These are phyloP conservation scores for Porites australiensis DNA, from an alignment of 64 coral and sea anemone species.

Conservation along the genomic window DNA sequence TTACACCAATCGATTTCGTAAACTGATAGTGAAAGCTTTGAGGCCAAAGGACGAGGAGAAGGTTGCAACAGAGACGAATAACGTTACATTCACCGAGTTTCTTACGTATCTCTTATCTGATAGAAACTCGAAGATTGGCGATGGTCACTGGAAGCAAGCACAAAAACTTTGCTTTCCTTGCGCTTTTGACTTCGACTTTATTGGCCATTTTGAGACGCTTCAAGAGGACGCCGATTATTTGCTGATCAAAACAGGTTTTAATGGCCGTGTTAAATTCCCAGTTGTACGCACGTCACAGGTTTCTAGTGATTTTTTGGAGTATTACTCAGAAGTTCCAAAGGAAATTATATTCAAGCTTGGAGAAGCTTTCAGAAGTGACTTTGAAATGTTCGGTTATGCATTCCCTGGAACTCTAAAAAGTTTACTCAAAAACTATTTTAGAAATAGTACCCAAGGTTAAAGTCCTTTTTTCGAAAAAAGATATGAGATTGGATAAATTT, in stretches of 20 bases:
- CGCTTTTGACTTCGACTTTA: constrained; percentile 40
- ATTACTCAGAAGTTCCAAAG: constrained; percentile 6
- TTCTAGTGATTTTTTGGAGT: not conserved
- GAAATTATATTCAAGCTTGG: constrained; percentile 17
- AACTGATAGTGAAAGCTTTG: constrained; percentile 12
- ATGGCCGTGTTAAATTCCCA: constrained; percentile 37
- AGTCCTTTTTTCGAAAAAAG: no score
- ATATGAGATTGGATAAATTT: no score
- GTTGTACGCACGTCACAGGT: not conserved
- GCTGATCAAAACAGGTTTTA: constrained; percentile 26
- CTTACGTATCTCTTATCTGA: not conserved
- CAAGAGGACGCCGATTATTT: constrained; percentile 3
- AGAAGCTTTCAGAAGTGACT: constrained; percentile 37
- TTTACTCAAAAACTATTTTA: constrained; percentile 2
- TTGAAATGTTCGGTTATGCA: constrained; percentile 48
- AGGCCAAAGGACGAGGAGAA: not conserved
- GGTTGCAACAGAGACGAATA: not conserved
- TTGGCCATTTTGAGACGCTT: constrained; percentile 48
- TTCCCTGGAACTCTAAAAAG: constrained; percentile 26
- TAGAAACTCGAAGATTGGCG: not conserved
- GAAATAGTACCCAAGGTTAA: no score
- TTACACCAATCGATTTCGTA: not conserved
- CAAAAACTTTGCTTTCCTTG: constrained; percentile 47
- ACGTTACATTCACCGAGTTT: constrained; percentile 54
- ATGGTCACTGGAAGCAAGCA: constrained; percentile 30